phyloP scores from a whole-genome alignment of 2,888 invertebrate genomes.

The Eudemis profundana region DNA sequence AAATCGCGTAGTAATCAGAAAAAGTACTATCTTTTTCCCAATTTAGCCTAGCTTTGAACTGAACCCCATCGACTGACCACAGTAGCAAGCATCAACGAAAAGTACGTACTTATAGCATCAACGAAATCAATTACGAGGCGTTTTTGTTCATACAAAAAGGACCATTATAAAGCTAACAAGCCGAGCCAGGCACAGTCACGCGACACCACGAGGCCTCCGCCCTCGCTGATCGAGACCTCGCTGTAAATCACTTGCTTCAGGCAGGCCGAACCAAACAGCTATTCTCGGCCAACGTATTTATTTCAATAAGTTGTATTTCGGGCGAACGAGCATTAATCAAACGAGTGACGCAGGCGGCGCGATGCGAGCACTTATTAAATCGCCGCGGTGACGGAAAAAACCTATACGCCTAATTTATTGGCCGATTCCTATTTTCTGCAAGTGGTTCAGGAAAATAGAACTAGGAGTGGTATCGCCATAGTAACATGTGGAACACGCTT shows the following conservation, averaged over 20 bases:
- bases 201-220: neutral
- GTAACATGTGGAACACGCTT: too few species aligned
- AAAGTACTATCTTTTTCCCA: too few species aligned
- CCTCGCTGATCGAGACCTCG: neutral
- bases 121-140: neutral
- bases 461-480: slow-evolving; percentile 3
- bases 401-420: slow-evolving; percentile 25
- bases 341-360: slow-evolving; percentile 33
- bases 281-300: slow-evolving; percentile 40
- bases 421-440: slow-evolving; percentile 4
- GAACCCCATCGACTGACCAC: too few species aligned
- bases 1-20: too few species aligned
- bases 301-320: slow-evolving; percentile 43
- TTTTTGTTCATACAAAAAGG: neutral
- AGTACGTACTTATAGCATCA: too few species aligned
- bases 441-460: slow-evolving; percentile 13
- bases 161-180: neutral
- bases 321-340: slow-evolving; percentile 33
- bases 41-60: too few species aligned
- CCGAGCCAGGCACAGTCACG: neutral
- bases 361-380: slow-evolving; percentile 22
- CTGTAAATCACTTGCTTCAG: slow-evolving; percentile 38
- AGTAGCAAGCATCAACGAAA: too few species aligned
- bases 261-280: slow-evolving; percentile 15
- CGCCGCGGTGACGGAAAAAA: slow-evolving; percentile 30